phyloP scores from a whole-genome alignment of 2,797 vertebrate species.

The Pseudomugil gertrudae region DNA sequence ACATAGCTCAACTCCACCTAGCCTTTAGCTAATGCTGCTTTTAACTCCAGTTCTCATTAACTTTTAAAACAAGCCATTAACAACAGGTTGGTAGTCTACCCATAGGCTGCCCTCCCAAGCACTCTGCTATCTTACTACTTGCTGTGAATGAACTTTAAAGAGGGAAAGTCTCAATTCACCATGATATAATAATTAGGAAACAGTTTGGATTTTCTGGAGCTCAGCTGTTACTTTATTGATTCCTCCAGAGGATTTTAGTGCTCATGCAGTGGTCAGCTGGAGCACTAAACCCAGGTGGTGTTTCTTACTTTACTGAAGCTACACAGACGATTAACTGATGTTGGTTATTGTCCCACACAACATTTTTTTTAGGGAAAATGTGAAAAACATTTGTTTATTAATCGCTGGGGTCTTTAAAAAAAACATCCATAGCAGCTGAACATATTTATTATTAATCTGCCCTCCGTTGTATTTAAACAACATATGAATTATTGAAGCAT shows the following conservation, averaged over 20 bases:
- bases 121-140: slow-evolving; percentile 62
- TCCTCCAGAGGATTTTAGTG: slow-evolving; percentile 61
- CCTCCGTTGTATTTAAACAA: slow-evolving; percentile 61
- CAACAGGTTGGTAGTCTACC: slow-evolving; percentile 81
- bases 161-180: slow-evolving; percentile 62
- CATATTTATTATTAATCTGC: slow-evolving; percentile 60
- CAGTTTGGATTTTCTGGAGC: slow-evolving; percentile 69
- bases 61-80: slow-evolving; percentile 85
- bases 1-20: slow-evolving; percentile 79
- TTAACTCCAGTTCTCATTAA: slow-evolving; percentile 84
- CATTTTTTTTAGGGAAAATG: not conserved
- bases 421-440: slow-evolving; percentile 35
- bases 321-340: slow-evolving; percentile 25
- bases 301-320: slow-evolving; percentile 32
- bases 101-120: slow-evolving; percentile 65
- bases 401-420: slow-evolving; percentile 20
- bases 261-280: slow-evolving; percentile 49
- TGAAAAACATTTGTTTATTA: slow-evolving; percentile 1
- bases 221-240: slow-evolving; percentile 79
- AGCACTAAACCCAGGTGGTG: slow-evolving; percentile 38
- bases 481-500: slow-evolving; percentile 72
- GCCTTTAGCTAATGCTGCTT: slow-evolving; percentile 84
- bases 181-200: slow-evolving; percentile 78
- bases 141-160: slow-evolving; percentile 74
- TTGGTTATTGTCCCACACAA: not conserved